Conservation (phyloP, 2,113 vertebrate species). For the Falcunculus frontatus region DNA sequence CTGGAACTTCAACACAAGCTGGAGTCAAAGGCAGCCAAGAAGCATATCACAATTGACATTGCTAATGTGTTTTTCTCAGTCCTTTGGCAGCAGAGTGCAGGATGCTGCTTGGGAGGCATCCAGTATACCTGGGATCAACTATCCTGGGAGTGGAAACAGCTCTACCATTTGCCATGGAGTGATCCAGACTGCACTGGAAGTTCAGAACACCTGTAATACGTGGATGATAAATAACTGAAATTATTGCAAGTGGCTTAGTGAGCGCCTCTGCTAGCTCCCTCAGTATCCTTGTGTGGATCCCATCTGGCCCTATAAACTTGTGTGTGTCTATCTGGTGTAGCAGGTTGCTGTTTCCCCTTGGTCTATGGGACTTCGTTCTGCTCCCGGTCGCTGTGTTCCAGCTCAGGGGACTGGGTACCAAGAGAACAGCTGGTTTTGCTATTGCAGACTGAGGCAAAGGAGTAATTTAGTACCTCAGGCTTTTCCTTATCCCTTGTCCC, state of each 20-base stretch:
- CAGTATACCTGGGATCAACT: background rate
- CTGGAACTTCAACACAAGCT: background rate
- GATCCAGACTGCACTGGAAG: background rate
- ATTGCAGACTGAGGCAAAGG: background rate
- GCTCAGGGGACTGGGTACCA: accelerated
- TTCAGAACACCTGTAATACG: background rate
- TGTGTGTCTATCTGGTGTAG: background rate
- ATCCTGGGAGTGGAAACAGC: background rate
- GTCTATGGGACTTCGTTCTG: background rate
- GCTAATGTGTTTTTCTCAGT: background rate
- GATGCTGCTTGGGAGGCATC: accelerated
- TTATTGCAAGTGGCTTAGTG: background rate
- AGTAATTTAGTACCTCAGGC: background rate
- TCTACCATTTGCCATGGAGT: background rate
- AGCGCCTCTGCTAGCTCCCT: background rate
- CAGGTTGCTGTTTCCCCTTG: background rate
- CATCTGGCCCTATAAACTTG: background rate
- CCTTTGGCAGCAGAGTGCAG: background rate
- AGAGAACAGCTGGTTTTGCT: background rate
- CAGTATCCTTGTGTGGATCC: background rate
- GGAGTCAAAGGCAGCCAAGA: background rate
- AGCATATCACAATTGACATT: background rate
- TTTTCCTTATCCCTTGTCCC: background rate
- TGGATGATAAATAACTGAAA: background rate
- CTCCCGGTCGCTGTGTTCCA: background rate